Conservation (phyloP, 1,140 invertebrate species). For the Triops longicaudatus region DNA sequence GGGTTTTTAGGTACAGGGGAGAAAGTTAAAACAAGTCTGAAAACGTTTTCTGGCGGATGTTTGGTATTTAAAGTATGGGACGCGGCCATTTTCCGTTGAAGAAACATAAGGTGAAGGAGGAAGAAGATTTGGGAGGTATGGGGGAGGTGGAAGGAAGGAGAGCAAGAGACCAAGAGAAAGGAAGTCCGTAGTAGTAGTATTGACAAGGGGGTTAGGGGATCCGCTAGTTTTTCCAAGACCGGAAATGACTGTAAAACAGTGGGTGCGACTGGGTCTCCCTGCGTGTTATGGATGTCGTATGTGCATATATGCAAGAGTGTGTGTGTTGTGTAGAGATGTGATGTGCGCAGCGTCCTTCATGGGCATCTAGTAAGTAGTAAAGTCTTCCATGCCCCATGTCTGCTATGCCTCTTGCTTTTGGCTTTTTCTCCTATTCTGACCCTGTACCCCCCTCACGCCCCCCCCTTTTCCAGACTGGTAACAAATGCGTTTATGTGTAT, state of each 20-base stretch:
- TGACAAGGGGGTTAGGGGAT: too few relatives aligned
- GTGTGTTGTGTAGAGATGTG: background rate
- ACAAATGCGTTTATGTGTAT: too few relatives aligned
- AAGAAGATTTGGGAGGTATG: background rate
- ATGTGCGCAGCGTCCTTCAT: background rate
- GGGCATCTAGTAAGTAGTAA: background rate
- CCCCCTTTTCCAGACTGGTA: too few relatives aligned
- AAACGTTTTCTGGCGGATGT: background rate
- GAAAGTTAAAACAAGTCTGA: background rate
- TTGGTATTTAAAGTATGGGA: background rate
- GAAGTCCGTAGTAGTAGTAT: background rate
- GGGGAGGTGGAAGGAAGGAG: background rate
- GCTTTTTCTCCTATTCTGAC: background rate
- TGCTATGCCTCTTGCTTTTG: background rate
- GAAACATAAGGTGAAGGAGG: background rate
- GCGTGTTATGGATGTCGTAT: constrained; percentile 6
- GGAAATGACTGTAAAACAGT: constrained; percentile 15
- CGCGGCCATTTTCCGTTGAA: background rate
- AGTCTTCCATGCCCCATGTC: background rate
- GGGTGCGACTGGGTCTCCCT: constrained; percentile 9
- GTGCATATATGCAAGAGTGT: background rate
- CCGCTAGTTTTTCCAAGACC: background rate
- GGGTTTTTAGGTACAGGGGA: background rate
- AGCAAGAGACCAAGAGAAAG: too few relatives aligned
- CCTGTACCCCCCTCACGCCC: background rate